Evolutionary conservation across 2,797 vertebrate species (phyloP), one percentile per base, ranked within the genome.

Genomic region (Rhabdophis nuchalis): DNA sequence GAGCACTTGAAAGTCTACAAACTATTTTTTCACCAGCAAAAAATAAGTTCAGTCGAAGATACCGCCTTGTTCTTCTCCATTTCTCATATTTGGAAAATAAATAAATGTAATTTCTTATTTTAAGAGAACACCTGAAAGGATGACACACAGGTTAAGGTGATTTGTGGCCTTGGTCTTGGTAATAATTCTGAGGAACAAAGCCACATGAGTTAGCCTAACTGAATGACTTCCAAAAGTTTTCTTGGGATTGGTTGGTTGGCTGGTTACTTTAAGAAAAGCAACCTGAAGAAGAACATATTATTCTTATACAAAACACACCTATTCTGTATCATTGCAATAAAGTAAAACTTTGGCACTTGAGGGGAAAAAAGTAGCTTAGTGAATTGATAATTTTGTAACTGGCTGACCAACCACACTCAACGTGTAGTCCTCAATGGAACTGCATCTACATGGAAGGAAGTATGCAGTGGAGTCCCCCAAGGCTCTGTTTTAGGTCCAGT

Each of bases 51-150:
- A 57, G 52, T 5, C 4, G 13, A 86, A 89, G 11, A 61, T 64
- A 85, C 50, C 23, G 5, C 1, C 2, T 54, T 92, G 61, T 50
- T 60, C 54, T 85, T 89, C 46, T 61, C 14, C 46, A 56, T 89
- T 54, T 64, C 12, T 56, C 58, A 29, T 91, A 93, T 91, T 50
- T 94, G 50, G 93, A 82, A 58, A 95, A 72, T 68, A 23, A 93
- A 88, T 93, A 95, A 93, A 93, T 0, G 41, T 77, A 95, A 95
- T 68, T 50, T 18, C 1, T 93, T 72, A 20, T 93, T 16, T 54
- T 77, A 57, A 90, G 93, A 93, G 3, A 25, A 95, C 1, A 95
- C 64, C 46, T 89, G 90, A 92, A 23, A 82, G 20, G 58, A 91
- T 88, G 58, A 92, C 23, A 92, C 53, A 82, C 9, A 25, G 5